Evolutionary conservation across 2,113 vertebrate genomes (phyloP).

Genomic region (Emydura subglobosa): DNA sequence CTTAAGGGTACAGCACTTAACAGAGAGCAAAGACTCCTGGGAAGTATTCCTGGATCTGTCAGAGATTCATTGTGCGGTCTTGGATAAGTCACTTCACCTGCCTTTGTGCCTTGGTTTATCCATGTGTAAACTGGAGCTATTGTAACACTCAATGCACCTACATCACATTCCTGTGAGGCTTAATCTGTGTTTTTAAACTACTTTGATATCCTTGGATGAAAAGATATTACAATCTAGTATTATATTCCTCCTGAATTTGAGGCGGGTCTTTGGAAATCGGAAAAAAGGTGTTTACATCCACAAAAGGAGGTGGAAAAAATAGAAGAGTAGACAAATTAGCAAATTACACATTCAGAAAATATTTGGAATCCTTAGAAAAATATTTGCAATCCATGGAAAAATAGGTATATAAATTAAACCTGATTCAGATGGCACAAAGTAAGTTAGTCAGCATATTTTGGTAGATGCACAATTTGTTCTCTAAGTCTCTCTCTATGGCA

Average conservation of each 20-base stretch:
- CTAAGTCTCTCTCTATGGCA: neutral
- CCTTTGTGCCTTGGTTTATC: neutral
- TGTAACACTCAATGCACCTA: neutral
- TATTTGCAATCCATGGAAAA: neutral
- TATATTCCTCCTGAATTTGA: neutral
- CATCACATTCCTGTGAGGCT: neutral
- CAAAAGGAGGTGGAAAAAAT: neutral
- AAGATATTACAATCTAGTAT: neutral
- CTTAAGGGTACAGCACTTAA: neutral
- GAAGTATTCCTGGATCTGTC: neutral
- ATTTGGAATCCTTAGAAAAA: too few species aligned
- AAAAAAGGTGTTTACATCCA: neutral
- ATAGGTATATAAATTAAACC: neutral
- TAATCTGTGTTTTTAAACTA: neutral
- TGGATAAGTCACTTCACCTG: neutral
- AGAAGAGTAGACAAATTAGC: neutral
- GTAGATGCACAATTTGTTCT: neutral
- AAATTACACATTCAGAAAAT: neutral
- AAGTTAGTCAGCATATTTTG: neutral
- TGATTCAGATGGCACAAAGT: neutral
- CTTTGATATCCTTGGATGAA: neutral
- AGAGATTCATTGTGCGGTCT: neutral
- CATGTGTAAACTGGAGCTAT: neutral
- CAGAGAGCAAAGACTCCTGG: neutral
- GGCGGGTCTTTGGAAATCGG: neutral